A percentile compares a stretch with the other conserved stretches of the same genome.
phyloP scores from a whole-genome alignment of 2,113 vertebrate genomes.

The Psittacula cyanocephala region DNA sequence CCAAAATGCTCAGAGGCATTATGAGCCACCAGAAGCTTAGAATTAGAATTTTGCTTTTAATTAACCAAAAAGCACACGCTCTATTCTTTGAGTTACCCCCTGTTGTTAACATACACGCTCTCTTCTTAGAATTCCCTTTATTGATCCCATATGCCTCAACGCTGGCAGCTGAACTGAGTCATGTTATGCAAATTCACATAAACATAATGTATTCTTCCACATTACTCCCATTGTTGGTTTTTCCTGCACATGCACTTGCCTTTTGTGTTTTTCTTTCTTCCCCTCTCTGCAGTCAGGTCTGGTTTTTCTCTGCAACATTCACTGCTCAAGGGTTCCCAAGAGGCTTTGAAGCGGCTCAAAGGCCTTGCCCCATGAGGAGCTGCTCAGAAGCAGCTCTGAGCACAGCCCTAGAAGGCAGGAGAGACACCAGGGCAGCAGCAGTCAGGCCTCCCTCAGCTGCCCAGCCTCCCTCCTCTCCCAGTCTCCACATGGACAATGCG shows the following conservation, averaged over 20 bases:
- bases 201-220: neutral
- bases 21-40: neutral
- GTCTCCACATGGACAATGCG: neutral
- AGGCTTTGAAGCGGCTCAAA: neutral
- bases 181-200: neutral
- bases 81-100: neutral
- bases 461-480: neutral
- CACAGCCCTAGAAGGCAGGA: neutral
- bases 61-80: neutral
- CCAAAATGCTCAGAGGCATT: neutral
- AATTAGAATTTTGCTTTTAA: neutral
- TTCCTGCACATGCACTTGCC: neutral
- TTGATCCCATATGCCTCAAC: neutral
- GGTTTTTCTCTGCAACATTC: neutral
- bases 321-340: neutral
- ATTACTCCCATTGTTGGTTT: neutral
- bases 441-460: fast-evolving
- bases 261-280: neutral
- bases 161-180: neutral
- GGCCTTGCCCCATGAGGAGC: neutral
- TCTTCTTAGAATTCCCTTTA: neutral
- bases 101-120: neutral
- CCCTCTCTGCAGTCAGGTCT: neutral
- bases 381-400: neutral
- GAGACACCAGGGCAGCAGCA: neutral